Conservation (phyloP, 1,140 invertebrate species). For the Hypsibius dujardini region DNA sequence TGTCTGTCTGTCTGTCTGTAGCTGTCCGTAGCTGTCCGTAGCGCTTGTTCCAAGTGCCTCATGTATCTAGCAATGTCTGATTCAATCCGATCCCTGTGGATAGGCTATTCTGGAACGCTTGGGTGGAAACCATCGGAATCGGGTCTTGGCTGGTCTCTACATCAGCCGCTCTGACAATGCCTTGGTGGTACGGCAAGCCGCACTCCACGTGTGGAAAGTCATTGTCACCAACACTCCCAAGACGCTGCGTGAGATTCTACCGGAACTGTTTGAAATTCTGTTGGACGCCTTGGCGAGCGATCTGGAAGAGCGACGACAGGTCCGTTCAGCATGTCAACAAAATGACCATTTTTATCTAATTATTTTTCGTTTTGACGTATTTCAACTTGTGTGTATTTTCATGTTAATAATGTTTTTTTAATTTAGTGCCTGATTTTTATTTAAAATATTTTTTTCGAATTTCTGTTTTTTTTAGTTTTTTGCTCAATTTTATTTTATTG, state of each 20-base stretch:
- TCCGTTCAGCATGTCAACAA: constrained; percentile 24
- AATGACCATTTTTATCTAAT: constrained; percentile 5
- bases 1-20: too few relatives aligned
- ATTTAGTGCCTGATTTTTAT: constrained; percentile 9
- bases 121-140: constrained; percentile 68
- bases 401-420: neutral
- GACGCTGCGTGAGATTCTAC: neutral
- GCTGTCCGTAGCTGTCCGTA: too few relatives aligned
- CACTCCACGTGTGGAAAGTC: constrained; percentile 90
- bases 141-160: constrained; percentile 83
- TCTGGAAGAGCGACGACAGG: constrained; percentile 81
- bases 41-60: too few relatives aligned
- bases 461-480: constrained; percentile 17
- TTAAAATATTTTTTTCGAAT: constrained; percentile 17
- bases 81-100: constrained; percentile 19
- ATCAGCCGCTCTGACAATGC: constrained; percentile 94
- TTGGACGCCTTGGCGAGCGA: constrained; percentile 81
- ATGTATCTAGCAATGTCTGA: constrained; percentile 1
- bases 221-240: constrained; percentile 17
- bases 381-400: too few relatives aligned
- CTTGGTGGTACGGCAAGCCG: constrained; percentile 85
- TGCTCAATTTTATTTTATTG: too few relatives aligned
- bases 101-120: constrained; percentile 68
- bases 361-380: neutral
- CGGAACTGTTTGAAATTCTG: constrained; percentile 69